These are phyloP conservation scores for Tuberolachnus salignus DNA, from an alignment of 2,888 invertebrate species.

Conservation along the genomic window DNA sequence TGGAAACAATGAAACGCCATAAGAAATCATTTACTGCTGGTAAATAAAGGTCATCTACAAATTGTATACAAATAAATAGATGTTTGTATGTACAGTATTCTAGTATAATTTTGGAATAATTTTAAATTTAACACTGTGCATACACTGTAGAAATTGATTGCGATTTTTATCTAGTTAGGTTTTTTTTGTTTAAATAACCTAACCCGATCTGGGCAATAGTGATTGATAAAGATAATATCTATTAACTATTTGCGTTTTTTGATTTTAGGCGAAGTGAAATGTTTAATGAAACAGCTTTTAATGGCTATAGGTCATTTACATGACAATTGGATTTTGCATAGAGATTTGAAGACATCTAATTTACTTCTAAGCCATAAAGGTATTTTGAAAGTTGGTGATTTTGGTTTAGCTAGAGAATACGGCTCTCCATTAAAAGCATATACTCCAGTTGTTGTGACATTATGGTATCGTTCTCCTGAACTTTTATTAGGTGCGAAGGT, in stretches of 20 bases:
- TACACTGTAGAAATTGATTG: no score
- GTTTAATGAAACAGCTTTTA: constrained; percentile 88
- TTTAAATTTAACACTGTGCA: no score
- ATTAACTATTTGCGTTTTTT: neutral
- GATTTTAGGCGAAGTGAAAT: constrained; percentile 84
- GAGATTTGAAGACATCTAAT: constrained; percentile 98
- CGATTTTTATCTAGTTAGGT: no score
- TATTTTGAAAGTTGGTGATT: constrained; percentile 85
- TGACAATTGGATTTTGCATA: constrained; percentile 98
- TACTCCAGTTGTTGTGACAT: constrained; percentile 95
- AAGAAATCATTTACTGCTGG: constrained; percentile 80
- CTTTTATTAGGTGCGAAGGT: constrained; percentile 83
- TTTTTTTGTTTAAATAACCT: no score
- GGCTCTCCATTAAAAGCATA: constrained; percentile 96
- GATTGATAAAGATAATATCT: neutral
- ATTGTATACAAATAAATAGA: no score
- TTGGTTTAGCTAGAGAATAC: constrained; percentile 96
- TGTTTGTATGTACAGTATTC: no score
- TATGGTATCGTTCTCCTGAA: constrained; percentile 99
- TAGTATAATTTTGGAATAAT: neutral
- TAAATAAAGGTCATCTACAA: no score
- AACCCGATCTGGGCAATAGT: no score
- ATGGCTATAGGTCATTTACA: constrained; percentile 94
- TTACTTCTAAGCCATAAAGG: constrained; percentile 92
- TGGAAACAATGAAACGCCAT: constrained; percentile 95